Evolutionary conservation across 2,888 invertebrate species (phyloP), one percentile per base, ranked within the genome.

Genomic region (Panzeria rudis): DNA sequence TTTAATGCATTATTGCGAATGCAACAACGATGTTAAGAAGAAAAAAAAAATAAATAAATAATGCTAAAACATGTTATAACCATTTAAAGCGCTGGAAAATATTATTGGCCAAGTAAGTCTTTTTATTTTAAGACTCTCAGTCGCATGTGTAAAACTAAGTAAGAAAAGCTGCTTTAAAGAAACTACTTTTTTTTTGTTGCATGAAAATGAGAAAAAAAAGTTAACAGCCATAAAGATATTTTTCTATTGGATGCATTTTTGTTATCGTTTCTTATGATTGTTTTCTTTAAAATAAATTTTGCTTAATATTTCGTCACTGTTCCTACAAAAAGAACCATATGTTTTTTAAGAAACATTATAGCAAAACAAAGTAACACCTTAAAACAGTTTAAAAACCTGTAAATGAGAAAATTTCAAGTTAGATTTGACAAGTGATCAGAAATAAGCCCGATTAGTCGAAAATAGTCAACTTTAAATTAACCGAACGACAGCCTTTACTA

Each of bases 11-110:
- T 68, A 20, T 62, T 78, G 68, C 71, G 13, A 59, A 20, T 61
- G 52, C 73, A 68, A 32, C 68, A 47, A 62, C 47, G 56, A 62
- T 62, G 15, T 23, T 20, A 23, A 52, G 29, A 29, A n/a, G n/a
- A n/a, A n/a, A n/a, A n/a, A n/a, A n/a, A n/a, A 29, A 29, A 29
- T n/a, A 66, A 13, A 73, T 13, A 62, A 20, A 64, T 20, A 29
- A 71, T 29, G 50, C 52, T 54, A 35, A 61, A 85, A 85, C 82
- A 82, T 41, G 76, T 80, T 80, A 68, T 47, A 54, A 62, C 68
- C 72, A 50, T 75, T 80, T 66, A 61, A 7, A 69, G 44, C 23
- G 50, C 17, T 68, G 38, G 59, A 81, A 84, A 69, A 56, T 69
- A 44, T 69, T 62, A 17, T 66, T 69, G 83, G 29, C 41, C 68